Percentiles rank a stretch among this genome's conserved stretches.
Evolutionary conservation across 1,140 invertebrate genomes (phyloP).

Genomic region (Drosophila simulans): DNA sequence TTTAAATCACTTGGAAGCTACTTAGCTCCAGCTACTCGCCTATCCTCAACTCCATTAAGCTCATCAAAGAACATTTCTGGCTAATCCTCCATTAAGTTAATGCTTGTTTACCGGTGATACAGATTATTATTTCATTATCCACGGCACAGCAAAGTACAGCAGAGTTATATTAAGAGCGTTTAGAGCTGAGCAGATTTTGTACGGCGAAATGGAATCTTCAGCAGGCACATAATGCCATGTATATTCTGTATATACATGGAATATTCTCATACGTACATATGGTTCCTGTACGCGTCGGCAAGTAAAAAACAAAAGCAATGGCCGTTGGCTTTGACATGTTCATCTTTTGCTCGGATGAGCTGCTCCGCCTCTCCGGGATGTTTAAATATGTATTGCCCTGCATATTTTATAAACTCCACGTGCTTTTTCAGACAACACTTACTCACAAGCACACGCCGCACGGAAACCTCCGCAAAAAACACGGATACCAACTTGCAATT

Average conservation of each 20-base stretch:
- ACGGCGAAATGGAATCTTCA: slow-evolving; percentile 13
- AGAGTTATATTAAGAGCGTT: slow-evolving; percentile 6
- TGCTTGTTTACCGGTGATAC: slow-evolving; percentile 29
- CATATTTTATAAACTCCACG: slow-evolving; percentile 77
- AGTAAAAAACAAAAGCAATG: slow-evolving; percentile 50
- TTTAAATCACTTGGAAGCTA: slow-evolving; percentile 11
- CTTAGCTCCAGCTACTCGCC: slow-evolving; percentile 2
- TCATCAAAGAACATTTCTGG: slow-evolving; percentile 33
- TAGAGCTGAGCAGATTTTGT: slow-evolving; percentile 1
- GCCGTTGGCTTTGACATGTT: slow-evolving; percentile 45
- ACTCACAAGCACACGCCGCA: slow-evolving; percentile 4
- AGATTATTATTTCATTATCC: slow-evolving; percentile 47
- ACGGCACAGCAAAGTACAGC: background rate
- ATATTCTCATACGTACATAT: slow-evolving; percentile 20
- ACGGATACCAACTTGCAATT: slow-evolving; percentile 8
- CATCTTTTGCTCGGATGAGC: slow-evolving; percentile 50
- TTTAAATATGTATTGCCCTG: slow-evolving; percentile 74
- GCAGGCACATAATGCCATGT: slow-evolving; percentile 22
- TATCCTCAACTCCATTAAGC: slow-evolving; percentile 28
- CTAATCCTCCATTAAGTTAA: slow-evolving; percentile 42
- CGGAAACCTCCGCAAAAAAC: background rate
- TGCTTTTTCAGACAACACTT: slow-evolving; percentile 59
- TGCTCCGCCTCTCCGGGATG: slow-evolving; percentile 32
- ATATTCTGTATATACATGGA: background rate
- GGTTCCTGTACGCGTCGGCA: background rate